Conservation (phyloP, 2,797 vertebrate genomes). For the Halcyon leucocephala region DNA sequence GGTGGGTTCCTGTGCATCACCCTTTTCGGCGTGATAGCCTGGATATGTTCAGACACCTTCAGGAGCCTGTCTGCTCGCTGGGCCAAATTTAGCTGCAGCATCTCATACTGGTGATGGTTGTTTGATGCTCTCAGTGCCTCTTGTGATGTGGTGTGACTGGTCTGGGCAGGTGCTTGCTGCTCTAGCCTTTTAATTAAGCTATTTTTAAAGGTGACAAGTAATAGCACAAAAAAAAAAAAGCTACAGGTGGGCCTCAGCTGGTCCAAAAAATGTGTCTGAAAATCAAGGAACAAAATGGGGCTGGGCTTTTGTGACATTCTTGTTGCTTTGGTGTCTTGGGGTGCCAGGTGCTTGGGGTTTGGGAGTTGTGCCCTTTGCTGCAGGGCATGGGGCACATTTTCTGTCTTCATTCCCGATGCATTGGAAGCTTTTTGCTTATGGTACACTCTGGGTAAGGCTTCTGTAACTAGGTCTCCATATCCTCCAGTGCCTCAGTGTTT, state of each 20-base stretch:
- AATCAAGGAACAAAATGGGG: background rate
- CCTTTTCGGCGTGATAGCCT: accelerated
- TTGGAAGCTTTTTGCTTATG: background rate
- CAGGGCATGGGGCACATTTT: background rate
- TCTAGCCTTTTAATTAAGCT: background rate
- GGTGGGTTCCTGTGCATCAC: conserved; percentile 20
- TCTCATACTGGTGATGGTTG: accelerated
- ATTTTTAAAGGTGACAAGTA: background rate
- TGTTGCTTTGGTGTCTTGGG: background rate
- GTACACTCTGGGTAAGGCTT: background rate
- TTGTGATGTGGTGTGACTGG: background rate
- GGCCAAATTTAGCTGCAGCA: background rate
- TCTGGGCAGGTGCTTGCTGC: background rate
- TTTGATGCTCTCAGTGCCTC: background rate
- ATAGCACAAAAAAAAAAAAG: background rate
- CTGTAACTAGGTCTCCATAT: background rate
- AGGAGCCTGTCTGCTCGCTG: background rate
- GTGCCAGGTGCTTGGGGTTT: background rate
- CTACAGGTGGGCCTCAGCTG: background rate
- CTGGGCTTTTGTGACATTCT: background rate
- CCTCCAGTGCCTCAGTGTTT: accelerated
- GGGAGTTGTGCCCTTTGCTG: background rate
- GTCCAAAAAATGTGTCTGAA: background rate
- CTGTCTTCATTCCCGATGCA: background rate
- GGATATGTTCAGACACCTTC: background rate